Conservation (phyloP, 2,113 vertebrate genomes). For the Apus apus region DNA sequence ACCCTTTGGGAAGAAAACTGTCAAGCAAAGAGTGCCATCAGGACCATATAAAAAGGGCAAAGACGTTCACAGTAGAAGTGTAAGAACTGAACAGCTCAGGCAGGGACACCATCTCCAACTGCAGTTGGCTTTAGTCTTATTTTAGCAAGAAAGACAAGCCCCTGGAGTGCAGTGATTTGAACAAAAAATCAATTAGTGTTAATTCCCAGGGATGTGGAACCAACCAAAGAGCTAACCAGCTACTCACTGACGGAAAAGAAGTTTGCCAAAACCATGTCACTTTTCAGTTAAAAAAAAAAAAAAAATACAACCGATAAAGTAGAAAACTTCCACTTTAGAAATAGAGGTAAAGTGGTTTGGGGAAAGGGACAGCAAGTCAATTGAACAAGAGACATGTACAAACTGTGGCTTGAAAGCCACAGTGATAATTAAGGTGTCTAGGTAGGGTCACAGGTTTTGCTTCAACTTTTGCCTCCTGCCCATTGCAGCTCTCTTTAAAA, state of each 20-base stretch:
- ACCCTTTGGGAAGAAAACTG: neutral
- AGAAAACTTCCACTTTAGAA: conserved; percentile 28
- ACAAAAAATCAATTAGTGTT: conserved; percentile 18
- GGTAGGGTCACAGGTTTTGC: conserved; percentile 17
- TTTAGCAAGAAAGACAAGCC: conserved; percentile 28
- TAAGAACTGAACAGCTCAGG: neutral
- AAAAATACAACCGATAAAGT: neutral
- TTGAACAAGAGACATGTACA: neutral
- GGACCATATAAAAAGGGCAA: neutral
- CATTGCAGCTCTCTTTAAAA: neutral
- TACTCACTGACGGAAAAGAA: conserved; percentile 31
- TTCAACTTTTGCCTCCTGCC: conserved; percentile 22
- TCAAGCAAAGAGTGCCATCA: neutral
- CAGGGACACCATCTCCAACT: neutral
- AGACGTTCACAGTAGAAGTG: neutral
- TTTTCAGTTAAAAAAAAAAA: conserved; percentile 56
- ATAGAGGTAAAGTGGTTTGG: conserved; percentile 7
- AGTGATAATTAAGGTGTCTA: conserved; percentile 33
- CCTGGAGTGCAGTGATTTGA: neutral
- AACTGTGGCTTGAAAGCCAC: neutral
- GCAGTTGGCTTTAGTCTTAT: neutral
- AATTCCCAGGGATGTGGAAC: conserved; percentile 26
- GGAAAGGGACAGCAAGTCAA: conserved; percentile 44
- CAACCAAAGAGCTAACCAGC: conserved; percentile 36
- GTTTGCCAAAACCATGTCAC: conserved; percentile 45